These are phyloP conservation scores for Nemoura dubitans DNA, from an alignment of 2,888 invertebrate species.

Conservation along the genomic window DNA sequence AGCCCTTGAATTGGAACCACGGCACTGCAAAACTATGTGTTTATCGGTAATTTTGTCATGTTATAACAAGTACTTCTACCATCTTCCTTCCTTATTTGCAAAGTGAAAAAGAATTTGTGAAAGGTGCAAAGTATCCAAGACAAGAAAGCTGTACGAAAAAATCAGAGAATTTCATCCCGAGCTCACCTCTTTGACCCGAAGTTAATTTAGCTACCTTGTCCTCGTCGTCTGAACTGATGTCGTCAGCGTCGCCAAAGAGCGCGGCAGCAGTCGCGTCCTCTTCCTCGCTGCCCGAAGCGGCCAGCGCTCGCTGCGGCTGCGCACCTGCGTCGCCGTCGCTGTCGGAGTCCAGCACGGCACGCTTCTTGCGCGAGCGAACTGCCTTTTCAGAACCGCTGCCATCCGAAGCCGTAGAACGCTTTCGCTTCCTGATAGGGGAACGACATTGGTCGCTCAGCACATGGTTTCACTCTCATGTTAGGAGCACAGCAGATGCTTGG, in stretches of 20 bases:
- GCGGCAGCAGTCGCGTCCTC: slow-evolving; percentile 76
- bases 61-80: no score
- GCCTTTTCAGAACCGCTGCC: slow-evolving; percentile 56
- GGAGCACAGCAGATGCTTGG: no score
- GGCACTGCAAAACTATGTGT: no score
- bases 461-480: no score
- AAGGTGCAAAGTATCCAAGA: no score
- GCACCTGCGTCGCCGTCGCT: slow-evolving; percentile 67
- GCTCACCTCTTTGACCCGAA: no score
- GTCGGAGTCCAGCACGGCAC: slow-evolving; percentile 72
- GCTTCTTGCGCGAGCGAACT: slow-evolving; percentile 60
- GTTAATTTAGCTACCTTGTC: slow-evolving; percentile 57
- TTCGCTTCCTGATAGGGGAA: slow-evolving; percentile 50
- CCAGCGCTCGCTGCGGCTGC: slow-evolving; percentile 39
- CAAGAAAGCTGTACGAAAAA: no score
- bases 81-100: no score
- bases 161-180: no score
- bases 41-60: no score
- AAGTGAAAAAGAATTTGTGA: no score
- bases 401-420: slow-evolving; percentile 52
- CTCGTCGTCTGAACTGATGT: slow-evolving; percentile 89
- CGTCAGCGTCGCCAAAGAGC: slow-evolving; percentile 92
- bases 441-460: neutral
- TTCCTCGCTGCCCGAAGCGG: neutral
- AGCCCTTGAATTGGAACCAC: no score